These are phyloP conservation scores for Cuniculus paca DNA, from an alignment of 2,797 vertebrate species.

Conservation along the genomic window DNA sequence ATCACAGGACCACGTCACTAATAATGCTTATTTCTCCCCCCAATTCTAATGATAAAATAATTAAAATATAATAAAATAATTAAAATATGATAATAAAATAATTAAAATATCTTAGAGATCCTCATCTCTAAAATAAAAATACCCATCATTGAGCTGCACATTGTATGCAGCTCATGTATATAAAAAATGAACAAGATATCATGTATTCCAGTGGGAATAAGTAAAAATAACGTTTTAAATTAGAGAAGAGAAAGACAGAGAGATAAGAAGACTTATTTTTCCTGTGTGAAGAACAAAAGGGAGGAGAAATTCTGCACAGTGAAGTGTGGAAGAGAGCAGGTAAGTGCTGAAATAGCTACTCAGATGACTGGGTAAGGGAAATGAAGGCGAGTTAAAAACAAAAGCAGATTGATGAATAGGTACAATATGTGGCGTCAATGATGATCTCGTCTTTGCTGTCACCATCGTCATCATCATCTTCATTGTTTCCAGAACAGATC, in stretches of 20 bases:
- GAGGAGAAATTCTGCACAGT: background rate
- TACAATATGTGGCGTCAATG: background rate
- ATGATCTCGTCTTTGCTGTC: background rate
- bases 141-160: background rate
- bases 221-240: background rate
- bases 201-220: background rate
- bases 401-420: background rate
- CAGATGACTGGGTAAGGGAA: background rate
- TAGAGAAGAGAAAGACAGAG: background rate
- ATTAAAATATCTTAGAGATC: background rate
- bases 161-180: background rate
- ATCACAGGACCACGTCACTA: background rate
- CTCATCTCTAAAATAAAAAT: slow-evolving; percentile 23
- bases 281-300: background rate
- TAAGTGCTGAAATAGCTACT: background rate
- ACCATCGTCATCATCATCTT: background rate
- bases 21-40: background rate
- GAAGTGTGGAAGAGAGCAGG: background rate
- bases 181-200: background rate
- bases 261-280: background rate
- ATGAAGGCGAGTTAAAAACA: background rate
- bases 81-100: background rate
- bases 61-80: background rate
- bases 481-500: background rate
- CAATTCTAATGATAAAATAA: background rate